Evolutionary conservation across 2,797 vertebrate species (phyloP).

Genomic region (Alosa sapidissima): DNA sequence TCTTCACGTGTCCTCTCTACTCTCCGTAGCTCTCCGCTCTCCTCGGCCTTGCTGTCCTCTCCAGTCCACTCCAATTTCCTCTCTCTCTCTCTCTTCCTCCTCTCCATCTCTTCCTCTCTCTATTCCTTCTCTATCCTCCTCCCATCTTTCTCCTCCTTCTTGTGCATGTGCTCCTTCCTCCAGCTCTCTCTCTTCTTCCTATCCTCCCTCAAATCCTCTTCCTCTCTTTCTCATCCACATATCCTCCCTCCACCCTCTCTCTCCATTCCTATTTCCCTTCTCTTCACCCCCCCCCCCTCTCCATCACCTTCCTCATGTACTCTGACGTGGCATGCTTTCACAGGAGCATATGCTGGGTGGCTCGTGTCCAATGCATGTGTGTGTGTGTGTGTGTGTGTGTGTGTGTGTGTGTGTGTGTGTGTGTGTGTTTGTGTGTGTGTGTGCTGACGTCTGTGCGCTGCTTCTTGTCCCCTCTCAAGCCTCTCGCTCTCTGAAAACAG

Average conservation of each 20-base stretch:
- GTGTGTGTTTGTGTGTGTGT: slow-evolving; percentile 9
- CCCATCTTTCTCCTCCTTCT: background rate
- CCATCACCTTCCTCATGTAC: slow-evolving; percentile 1
- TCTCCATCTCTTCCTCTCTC: background rate
- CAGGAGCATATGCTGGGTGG: slow-evolving; percentile 48
- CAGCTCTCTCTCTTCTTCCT: background rate
- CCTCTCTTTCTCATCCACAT: background rate
- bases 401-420: slow-evolving; percentile 30
- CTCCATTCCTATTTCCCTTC: background rate
- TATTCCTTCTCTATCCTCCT: background rate
- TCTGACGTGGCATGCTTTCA: slow-evolving; percentile 37
- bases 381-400: slow-evolving; percentile 2
- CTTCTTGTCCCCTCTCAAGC: slow-evolving; percentile 39
- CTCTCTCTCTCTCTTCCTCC: background rate
- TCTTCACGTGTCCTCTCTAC: background rate
- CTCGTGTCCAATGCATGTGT: slow-evolving; percentile 25
- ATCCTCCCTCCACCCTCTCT: background rate
- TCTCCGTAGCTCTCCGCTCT: background rate
- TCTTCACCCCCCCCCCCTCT: background rate
- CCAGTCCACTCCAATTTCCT: background rate
- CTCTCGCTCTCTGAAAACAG: slow-evolving; percentile 33
- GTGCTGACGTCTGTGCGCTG: background rate
- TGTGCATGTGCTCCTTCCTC: background rate
- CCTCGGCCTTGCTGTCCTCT: background rate
- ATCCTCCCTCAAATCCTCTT: background rate